phyloP scores from a whole-genome alignment of 2,888 invertebrate species.

The Clostera curtula region DNA sequence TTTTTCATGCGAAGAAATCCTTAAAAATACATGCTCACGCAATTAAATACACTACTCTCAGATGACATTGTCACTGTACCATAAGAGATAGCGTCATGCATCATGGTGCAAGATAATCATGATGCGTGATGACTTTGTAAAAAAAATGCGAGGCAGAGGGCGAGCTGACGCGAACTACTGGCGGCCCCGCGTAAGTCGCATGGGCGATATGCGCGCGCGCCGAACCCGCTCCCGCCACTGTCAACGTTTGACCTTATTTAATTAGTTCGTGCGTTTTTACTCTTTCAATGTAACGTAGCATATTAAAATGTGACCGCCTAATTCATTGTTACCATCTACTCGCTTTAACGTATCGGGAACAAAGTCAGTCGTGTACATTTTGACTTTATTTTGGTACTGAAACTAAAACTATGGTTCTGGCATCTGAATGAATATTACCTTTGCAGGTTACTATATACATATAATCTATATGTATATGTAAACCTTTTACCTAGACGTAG shows the following conservation, averaged over 20 bases:
- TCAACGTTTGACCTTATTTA: conserved; percentile 73
- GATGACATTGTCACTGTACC: too few relatives aligned
- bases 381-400: conserved; percentile 6
- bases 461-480: too few relatives aligned
- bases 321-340: conserved; percentile 61
- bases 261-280: conserved; percentile 73
- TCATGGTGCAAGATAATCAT: too few relatives aligned
- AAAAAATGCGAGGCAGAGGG: too few relatives aligned
- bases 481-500: conserved; percentile 34
- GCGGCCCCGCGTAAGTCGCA: conserved; percentile 36
- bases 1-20: too few relatives aligned
- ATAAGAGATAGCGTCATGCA: too few relatives aligned
- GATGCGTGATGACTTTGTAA: too few relatives aligned
- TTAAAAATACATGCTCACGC: too few relatives aligned
- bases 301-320: conserved; percentile 65
- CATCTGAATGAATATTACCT: too few relatives aligned
- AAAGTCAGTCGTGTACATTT: conserved; percentile 8
- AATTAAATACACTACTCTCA: too few relatives aligned
- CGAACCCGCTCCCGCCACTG: conserved; percentile 23
- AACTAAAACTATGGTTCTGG: neutral
- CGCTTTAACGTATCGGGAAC: conserved; percentile 28
- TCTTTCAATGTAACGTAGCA: conserved; percentile 62
- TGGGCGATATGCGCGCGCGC: conserved; percentile 25
- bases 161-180: conserved; percentile 39
- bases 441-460: too few relatives aligned